These are phyloP conservation scores for Festucalex cinctus DNA, from an alignment of 2,113 vertebrate species.

Conservation along the genomic window DNA sequence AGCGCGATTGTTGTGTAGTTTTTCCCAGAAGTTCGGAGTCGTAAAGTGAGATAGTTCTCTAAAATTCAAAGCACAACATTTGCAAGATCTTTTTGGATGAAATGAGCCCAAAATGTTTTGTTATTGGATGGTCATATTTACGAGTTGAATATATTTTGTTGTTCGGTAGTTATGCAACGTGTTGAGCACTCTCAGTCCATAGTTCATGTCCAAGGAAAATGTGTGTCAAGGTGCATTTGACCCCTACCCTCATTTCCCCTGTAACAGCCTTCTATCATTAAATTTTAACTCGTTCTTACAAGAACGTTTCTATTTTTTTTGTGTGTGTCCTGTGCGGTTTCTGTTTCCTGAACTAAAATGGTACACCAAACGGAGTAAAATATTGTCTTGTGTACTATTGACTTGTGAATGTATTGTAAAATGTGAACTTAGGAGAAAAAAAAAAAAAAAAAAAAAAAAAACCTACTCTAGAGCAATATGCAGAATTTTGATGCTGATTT, in stretches of 20 bases:
- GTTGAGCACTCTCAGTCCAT: constrained; percentile 23
- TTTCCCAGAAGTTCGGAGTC: neutral
- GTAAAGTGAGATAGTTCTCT: neutral
- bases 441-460: too few species aligned
- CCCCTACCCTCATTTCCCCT: neutral
- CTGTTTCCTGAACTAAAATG: too few species aligned
- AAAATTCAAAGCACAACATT: neutral
- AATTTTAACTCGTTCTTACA: neutral
- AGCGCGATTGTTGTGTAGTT: neutral
- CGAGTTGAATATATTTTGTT: too few species aligned
- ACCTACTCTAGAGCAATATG: too few species aligned
- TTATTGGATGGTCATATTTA: neutral
- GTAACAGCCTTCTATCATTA: neutral
- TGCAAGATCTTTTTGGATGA: neutral
- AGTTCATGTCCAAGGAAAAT: constrained; percentile 31
- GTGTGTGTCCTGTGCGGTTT: neutral
- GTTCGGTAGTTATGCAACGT: neutral
- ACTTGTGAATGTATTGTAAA: too few species aligned
- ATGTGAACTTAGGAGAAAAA: too few species aligned
- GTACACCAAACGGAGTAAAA: neutral
- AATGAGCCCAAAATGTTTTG: neutral
- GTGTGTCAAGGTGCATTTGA: constrained; percentile 37
- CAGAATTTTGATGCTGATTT: too few species aligned
- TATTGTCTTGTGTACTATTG: neutral
- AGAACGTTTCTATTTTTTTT: neutral